Conservation (phyloP, 2,797 vertebrate genomes). For the Takifugu rubripes region DNA sequence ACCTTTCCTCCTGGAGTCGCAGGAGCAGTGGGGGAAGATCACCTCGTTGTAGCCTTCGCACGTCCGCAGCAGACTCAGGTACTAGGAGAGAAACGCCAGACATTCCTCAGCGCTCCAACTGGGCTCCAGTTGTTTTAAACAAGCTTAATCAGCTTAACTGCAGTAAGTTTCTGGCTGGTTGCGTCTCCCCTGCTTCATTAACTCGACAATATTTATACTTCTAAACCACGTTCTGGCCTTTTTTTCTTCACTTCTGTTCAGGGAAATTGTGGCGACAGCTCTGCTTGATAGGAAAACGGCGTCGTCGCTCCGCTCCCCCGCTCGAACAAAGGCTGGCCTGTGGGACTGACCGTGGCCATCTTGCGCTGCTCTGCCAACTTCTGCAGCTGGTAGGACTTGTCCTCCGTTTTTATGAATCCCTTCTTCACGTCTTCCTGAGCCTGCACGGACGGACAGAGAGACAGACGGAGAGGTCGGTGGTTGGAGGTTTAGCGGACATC, state of each 20-base stretch:
- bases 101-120: not conserved
- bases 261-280: constrained; percentile 41
- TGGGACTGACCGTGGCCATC: constrained; percentile 91
- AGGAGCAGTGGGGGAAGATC: constrained; percentile 93
- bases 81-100: constrained; percentile 63
- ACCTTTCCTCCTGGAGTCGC: constrained; percentile 92
- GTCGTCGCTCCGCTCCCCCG: constrained; percentile 27
- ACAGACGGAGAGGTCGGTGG: constrained; percentile 9
- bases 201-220: too few relatives aligned
- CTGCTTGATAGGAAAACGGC: constrained; percentile 43
- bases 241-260: constrained; percentile 34
- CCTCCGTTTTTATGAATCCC: constrained; percentile 94
- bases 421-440: constrained; percentile 94
- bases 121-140: too few relatives aligned
- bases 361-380: constrained; percentile 97
- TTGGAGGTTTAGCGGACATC: not conserved
- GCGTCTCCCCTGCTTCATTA: too few relatives aligned
- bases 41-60: constrained; percentile 97
- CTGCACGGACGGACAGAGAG: constrained; percentile 35
- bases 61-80: constrained; percentile 88
- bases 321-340: constrained; percentile 68
- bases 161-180: too few relatives aligned
- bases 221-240: not conserved
- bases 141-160: not conserved
- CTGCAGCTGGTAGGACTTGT: constrained; percentile 97